phyloP scores from a whole-genome alignment of 2,113 vertebrate species.

The Salvelinus fontinalis region DNA sequence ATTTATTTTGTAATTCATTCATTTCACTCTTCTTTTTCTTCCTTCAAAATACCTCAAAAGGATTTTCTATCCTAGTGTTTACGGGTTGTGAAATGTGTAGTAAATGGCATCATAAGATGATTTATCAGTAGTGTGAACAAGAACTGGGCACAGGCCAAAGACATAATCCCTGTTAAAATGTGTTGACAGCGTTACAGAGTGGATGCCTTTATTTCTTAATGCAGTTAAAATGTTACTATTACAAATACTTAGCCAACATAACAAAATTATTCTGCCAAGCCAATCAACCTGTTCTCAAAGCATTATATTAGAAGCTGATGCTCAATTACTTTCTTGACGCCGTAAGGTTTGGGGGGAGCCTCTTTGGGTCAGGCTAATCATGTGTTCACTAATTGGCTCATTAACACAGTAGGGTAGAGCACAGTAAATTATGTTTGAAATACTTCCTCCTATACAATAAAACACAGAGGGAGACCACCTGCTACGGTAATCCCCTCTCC shows the following conservation, averaged over 20 bases:
- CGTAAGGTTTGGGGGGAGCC: constrained; percentile 23
- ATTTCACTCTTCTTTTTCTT: background rate
- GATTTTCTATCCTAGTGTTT: constrained; percentile 11
- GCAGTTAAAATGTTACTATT: constrained; percentile 43
- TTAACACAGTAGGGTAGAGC: constrained; percentile 24
- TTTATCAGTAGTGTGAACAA: constrained; percentile 49
- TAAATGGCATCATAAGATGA: constrained; percentile 23
- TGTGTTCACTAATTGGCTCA: constrained; percentile 39
- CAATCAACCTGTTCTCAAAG: constrained; percentile 57
- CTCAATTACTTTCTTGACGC: constrained; percentile 26
- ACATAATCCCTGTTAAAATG: constrained; percentile 50
- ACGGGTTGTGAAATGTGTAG: constrained; percentile 11
- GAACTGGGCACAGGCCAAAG: constrained; percentile 36
- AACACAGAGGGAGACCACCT: background rate
- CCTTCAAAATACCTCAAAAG: constrained; percentile 21
- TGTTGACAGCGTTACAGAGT: constrained; percentile 44
- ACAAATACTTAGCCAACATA: constrained; percentile 56
- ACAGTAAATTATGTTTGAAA: constrained; percentile 26
- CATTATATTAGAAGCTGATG: constrained; percentile 32
- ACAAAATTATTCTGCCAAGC: constrained; percentile 40
- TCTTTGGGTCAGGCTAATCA: constrained; percentile 46
- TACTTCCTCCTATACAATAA: too few relatives aligned
- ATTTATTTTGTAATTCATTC: background rate
- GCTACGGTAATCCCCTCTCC: background rate
- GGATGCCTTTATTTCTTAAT: constrained; percentile 40